Conservation (phyloP, 2,888 invertebrate genomes). For the Caenorhabditis afra region DNA sequence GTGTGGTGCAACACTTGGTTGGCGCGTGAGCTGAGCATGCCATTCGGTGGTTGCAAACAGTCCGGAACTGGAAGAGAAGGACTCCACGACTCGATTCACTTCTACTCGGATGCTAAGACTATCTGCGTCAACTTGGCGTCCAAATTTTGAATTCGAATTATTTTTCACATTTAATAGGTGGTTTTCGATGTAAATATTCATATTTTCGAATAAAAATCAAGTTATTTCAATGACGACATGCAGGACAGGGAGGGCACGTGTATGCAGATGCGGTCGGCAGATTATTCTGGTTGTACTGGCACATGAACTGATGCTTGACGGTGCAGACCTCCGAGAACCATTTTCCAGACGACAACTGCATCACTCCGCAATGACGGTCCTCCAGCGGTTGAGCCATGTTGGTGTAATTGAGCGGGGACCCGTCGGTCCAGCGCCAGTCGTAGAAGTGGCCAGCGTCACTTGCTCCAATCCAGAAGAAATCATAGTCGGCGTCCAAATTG, state of each 20-base stretch:
- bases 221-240: constrained; percentile 33
- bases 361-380: constrained; percentile 34
- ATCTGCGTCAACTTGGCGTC: constrained; percentile 81
- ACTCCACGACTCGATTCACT: constrained; percentile 83
- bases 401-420: constrained; percentile 18
- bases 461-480: constrained; percentile 47
- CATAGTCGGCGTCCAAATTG: constrained; percentile 46
- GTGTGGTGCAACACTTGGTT: constrained; percentile 84
- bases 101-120: constrained; percentile 83
- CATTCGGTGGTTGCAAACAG: constrained; percentile 84
- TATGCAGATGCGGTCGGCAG: constrained; percentile 8
- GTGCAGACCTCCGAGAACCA: constrained; percentile 38
- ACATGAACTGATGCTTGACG: constrained; percentile 29
- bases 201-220: neutral
- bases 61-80: constrained; percentile 84
- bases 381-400: constrained; percentile 28
- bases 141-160: constrained; percentile 23
- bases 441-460: constrained; percentile 17
- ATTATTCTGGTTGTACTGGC: constrained; percentile 25
- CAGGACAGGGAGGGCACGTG: constrained; percentile 45
- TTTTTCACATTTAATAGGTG: neutral
- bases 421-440: constrained; percentile 40
- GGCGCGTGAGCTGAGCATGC: constrained; percentile 84
- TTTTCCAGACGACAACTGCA: constrained; percentile 35
- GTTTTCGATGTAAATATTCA: too few species aligned